These are phyloP conservation scores for Alligator mississippiensis DNA, from an alignment of 2,113 vertebrate genomes.

Conservation along the genomic window DNA sequence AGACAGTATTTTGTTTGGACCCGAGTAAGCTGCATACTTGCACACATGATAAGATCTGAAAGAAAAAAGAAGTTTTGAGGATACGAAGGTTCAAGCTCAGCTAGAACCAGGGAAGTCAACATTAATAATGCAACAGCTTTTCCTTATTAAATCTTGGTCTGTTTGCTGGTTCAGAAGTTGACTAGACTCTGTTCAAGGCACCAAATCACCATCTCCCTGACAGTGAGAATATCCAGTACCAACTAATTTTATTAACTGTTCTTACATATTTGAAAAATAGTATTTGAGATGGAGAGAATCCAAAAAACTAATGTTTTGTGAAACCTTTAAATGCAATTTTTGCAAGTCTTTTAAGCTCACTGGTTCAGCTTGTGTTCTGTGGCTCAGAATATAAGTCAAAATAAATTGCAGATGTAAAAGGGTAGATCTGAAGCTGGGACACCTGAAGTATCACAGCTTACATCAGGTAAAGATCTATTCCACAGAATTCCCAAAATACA, in stretches of 20 bases:
- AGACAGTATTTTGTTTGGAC: constrained; percentile 63
- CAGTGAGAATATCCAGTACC: constrained; percentile 68
- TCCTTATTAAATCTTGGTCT: constrained; percentile 58
- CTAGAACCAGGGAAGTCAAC: constrained; percentile 51
- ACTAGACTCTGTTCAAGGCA: constrained; percentile 46
- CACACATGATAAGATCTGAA: neutral
- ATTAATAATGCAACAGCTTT: constrained; percentile 46
- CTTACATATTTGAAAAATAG: constrained; percentile 43
- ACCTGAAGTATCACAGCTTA: neutral
- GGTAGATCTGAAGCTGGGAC: neutral
- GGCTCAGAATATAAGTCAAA: constrained; percentile 26
- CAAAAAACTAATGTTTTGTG: constrained; percentile 28
- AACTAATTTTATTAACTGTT: constrained; percentile 45
- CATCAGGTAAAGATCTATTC: neutral
- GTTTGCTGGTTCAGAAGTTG: constrained; percentile 67
- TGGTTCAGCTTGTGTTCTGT: constrained; percentile 16
- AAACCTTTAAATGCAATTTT: constrained; percentile 48
- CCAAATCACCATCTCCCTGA: constrained; percentile 61
- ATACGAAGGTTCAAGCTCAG: constrained; percentile 51
- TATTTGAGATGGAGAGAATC: constrained; percentile 41
- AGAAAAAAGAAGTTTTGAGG: constrained; percentile 11
- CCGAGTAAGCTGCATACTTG: constrained; percentile 15
- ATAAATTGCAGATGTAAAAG: constrained; percentile 34
- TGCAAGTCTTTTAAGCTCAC: neutral
- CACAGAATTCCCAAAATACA: neutral